A percentile compares a stretch with the other conserved stretches of the same genome.
Evolutionary conservation across 2,797 vertebrate genomes (phyloP).

Genomic region (Notamacropus eugenii): DNA sequence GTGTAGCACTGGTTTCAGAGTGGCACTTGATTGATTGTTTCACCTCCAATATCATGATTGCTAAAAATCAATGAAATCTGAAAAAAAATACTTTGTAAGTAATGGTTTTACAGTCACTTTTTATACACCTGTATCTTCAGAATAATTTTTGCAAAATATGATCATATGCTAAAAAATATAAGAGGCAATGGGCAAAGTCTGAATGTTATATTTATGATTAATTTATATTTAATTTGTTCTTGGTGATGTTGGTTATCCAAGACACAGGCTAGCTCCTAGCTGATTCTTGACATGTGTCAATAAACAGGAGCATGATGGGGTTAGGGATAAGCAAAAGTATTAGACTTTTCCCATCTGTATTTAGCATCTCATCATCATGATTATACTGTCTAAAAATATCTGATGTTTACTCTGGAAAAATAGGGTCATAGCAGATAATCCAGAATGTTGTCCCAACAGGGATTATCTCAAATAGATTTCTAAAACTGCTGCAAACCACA

Average conservation of each 20-base stretch:
- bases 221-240: constrained; percentile 59
- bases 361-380: constrained; percentile 61
- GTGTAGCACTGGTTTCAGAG: constrained; percentile 6
- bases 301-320: constrained; percentile 41
- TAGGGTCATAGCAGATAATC: constrained; percentile 81
- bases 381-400: constrained; percentile 68
- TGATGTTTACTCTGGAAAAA: constrained; percentile 77
- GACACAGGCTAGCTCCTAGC: constrained; percentile 56
- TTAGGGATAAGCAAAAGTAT: constrained; percentile 64
- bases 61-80: neutral
- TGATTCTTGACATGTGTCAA: constrained; percentile 49
- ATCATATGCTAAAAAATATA: constrained; percentile 53
- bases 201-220: constrained; percentile 62
- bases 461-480: constrained; percentile 82
- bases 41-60: neutral
- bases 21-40: neutral
- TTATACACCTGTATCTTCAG: neutral
- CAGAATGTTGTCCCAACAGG: constrained; percentile 75
- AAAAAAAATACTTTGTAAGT: neutral
- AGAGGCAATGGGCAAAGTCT: constrained; percentile 58
- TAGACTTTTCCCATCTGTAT: constrained; percentile 21
- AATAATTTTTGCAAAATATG: neutral
- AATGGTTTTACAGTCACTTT: neutral
- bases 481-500: constrained; percentile 76
- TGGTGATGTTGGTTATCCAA: constrained; percentile 51